Base-by-base conservation (phyloP, 64 coral and sea anemone genomes). In the Platygyra sinensis region DNA sequence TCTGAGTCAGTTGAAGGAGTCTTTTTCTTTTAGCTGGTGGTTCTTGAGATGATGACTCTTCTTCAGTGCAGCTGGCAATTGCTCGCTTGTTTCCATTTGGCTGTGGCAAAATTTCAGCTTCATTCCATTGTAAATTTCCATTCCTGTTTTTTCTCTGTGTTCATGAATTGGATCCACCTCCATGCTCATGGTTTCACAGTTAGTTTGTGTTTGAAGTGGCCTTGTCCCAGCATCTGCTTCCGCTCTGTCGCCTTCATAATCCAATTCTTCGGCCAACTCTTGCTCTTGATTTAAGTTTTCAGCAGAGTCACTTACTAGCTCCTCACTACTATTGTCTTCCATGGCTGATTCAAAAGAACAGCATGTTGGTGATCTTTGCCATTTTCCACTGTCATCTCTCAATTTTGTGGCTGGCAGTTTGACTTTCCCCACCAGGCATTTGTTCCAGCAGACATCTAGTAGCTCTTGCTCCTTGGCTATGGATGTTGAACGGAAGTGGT, bases 341-440 rank as follows among this genome's bases (percentile, higher is more conserved):
- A 20, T 15, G 10, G 25, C 20, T 36, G 18, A 46, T 10, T 63
- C 31, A 72, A 72, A 15, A 11, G 33, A 51, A 33, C 62, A 73
- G 36, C 77, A 80, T 25, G 25, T 20, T 16, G 30, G 11, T 10
- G 60, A 38, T 71, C 88, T 79, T 80, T 80, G 15, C 60, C 76
- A 89, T 49, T 29, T 89, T 19, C 59, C 39, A 71, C 25, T 39
- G 33, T 74, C 87, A 52, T 18, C 52, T 90, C 78, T 72, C 8
- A 60, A 14, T 59, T 80, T 82, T 73, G 39, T 32, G 28, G 72
- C 77, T 14, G 64, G 29, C 3, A 80, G 73, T 65, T 81, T 90
- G 11, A 30, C 51, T 29, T 55, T 33, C 2, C 27, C 28, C 30
- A 38, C 0, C 3, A 31, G 10, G 27, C 72, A 75, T 67, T 52